Conservation (phyloP, 2,113 vertebrate genomes). For the Lepidothrix coronata region DNA sequence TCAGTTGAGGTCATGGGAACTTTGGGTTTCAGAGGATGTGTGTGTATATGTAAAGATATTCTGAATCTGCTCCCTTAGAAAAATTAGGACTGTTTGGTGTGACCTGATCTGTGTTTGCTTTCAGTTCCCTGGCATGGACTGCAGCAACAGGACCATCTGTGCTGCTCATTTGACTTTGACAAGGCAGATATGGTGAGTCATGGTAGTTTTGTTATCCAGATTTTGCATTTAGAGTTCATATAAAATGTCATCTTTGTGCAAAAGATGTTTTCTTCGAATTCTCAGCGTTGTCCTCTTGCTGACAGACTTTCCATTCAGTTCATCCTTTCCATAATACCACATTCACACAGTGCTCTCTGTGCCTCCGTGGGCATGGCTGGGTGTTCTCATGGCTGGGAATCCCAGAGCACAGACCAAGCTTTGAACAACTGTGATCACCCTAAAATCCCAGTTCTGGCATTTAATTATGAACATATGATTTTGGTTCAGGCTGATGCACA, state of each 20-base stretch:
- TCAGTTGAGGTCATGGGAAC: not conserved
- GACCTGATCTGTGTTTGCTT: not conserved
- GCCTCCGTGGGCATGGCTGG: rapidly evolving
- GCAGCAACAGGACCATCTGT: constrained; percentile 50
- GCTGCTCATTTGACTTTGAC: constrained; percentile 18
- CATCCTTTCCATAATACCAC: not conserved
- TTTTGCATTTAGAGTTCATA: not conserved
- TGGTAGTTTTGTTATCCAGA: not conserved
- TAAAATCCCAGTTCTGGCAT: not conserved
- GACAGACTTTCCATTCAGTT: not conserved
- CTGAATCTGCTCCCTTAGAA: not conserved
- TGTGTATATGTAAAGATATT: not conserved
- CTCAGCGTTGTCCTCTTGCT: not conserved
- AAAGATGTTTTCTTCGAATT: not conserved
- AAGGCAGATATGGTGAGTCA: constrained; percentile 53
- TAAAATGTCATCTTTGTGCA: not conserved
- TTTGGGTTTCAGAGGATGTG: not conserved
- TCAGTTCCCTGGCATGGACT: constrained; percentile 66
- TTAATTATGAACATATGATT: not conserved
- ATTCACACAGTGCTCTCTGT: rapidly evolving
- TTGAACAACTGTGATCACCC: not conserved
- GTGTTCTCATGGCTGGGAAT: not conserved
- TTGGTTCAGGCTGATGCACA: not conserved
- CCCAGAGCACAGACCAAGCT: not conserved
- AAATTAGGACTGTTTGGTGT: not conserved